These are phyloP conservation scores for Ips nitidus DNA, from an alignment of 1,140 invertebrate genomes.

Conservation along the genomic window DNA sequence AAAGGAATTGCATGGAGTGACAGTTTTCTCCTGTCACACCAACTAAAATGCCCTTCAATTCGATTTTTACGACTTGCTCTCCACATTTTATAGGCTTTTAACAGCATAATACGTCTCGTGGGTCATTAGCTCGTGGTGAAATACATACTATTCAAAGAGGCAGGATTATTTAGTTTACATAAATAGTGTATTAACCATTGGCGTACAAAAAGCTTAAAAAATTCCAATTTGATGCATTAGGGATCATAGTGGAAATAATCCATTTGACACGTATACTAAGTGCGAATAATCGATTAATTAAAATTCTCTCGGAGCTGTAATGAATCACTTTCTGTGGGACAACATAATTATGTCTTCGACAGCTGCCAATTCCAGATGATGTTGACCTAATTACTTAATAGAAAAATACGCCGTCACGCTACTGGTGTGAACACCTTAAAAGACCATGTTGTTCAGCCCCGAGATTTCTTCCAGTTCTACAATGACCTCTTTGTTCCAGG, in stretches of 20 bases:
- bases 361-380: neutral
- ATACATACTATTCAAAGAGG: conserved; percentile 29
- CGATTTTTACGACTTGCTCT: neutral
- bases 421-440: conserved; percentile 22
- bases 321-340: neutral
- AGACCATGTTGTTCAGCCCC: conserved; percentile 20
- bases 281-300: neutral
- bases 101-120: conserved; percentile 25
- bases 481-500: conserved; percentile 22
- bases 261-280: too few species aligned
- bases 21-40: too few species aligned
- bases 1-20: too few species aligned
- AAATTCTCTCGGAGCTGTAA: neutral
- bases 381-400: conserved; percentile 3
- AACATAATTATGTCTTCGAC: conserved; percentile 11
- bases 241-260: too few species aligned
- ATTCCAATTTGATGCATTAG: conserved; percentile 4
- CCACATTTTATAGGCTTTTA: conserved; percentile 22
- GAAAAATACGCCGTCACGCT: conserved; percentile 11
- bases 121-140: conserved; percentile 29
- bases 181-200: conserved; percentile 32
- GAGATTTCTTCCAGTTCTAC: conserved; percentile 13
- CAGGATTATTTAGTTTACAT: conserved; percentile 30
- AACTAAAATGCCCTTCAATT: too few species aligned
- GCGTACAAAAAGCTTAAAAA: conserved; percentile 15